Evolutionary conservation across 64 coral and sea anemone species (phyloP), one percentile per base, ranked within the genome.

Genomic region (Trachythela sp.): DNA sequence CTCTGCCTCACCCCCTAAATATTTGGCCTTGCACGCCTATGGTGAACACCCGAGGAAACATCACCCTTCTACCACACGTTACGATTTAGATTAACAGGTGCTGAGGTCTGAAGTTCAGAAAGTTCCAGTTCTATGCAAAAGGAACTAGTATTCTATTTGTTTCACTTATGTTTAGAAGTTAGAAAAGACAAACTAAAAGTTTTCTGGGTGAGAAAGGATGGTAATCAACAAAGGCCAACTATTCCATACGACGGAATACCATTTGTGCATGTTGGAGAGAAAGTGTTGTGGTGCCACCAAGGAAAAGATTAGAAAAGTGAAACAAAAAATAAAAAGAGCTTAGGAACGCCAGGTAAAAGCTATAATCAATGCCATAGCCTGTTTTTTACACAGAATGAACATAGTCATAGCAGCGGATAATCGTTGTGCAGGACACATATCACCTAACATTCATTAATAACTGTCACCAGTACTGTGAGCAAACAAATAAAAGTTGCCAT

Each of bases 281-380:
- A 85, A 26, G 84, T 85, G 32, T 48, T 85, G 83, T 85, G 83
- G 83, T 85, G 34, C 48, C 36, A 85, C 38, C 83, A 40, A 14
- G 83, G 39, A 43, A 85, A 85, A 85, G 83, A 48, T 27, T 39
- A 85, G 48, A 40, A 45, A 85, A 85, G 41, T 38, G 27, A 43
- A 40, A 85, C 8, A 85, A 85, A 43, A 48, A n/a, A 24, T 24
- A 85, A 48, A 85, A 52, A 52, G 13, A 20, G 49, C 49, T n/a
- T n/a, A 52, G 49, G 49, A 52, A 15, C 1, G 49, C 1, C 49
- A 52, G 49, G 49, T 52, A 52, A 52, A 52, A 11, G 22, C 13
- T 15, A 52, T 20, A 52, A 20, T 52, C 22, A 52, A 1, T 52
- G 22, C 22, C 8, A 20, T 11, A 52, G 22, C 49, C 22, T 15